Conservation (phyloP, 2,888 invertebrate genomes). For the Pecten maximus region DNA sequence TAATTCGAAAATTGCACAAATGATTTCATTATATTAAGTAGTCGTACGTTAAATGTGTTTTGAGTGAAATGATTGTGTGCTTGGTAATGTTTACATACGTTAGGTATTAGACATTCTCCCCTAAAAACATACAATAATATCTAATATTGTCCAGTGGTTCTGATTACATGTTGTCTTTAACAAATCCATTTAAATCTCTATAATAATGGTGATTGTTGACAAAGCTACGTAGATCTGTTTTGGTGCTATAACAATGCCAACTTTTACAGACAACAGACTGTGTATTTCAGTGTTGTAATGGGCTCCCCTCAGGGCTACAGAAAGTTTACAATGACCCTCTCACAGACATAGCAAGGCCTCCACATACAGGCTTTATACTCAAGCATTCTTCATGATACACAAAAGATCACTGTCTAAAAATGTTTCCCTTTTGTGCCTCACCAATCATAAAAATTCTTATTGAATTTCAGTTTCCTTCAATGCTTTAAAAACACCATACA, state of each 20-base stretch:
- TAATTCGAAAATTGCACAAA: neutral
- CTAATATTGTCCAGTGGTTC: neutral
- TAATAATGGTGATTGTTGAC: neutral
- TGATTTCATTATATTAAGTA: neutral
- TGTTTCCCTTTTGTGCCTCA: neutral
- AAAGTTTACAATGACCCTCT: neutral
- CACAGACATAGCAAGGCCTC: neutral
- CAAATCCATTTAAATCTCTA: constrained; percentile 4
- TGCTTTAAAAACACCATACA: neutral
- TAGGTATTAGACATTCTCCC: neutral
- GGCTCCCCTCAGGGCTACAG: neutral
- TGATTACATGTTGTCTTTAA: constrained; percentile 3
- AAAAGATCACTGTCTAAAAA: neutral
- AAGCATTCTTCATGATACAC: neutral
- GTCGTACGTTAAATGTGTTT: neutral
- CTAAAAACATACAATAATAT: neutral
- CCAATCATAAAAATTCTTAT: neutral
- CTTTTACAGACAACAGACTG: neutral
- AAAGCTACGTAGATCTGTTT: neutral
- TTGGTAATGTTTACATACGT: neutral
- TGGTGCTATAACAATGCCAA: neutral
- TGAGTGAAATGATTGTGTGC: neutral
- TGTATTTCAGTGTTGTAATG: neutral
- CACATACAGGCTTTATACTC: neutral
- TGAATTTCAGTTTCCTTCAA: constrained; percentile 8